Base-by-base conservation (phyloP, 2,888 invertebrate species). In the Merodon equestris region DNA sequence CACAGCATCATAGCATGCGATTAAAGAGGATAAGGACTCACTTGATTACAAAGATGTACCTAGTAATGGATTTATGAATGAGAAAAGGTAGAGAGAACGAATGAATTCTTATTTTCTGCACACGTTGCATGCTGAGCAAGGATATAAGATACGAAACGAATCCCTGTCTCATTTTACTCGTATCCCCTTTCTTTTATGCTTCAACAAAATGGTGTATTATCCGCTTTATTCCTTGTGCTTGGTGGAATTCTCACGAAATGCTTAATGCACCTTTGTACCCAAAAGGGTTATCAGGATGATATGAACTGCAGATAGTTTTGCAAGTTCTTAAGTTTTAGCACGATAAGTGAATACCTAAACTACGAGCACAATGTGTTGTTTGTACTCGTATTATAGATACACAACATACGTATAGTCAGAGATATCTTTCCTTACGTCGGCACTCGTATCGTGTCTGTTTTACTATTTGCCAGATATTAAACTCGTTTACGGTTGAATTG, bases 21-120 rank as follows among this genome's bases (percentile, higher is more conserved):
- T 64, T 79, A 44, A 79, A 74, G 68, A 60, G 74, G 60, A 79
- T 79, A 74, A 68, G 74, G 57, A 73, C 64, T 64, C 74, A 70
- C 68, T 79, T 79, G 74, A 79, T 79, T 79, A 74, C 74, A 56
- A 79, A 68, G 74, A 79, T 79, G 74, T 79, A 79, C 60, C 68
- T 70, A 74, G 68, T 79, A 79, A 79, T 79, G 68, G 79, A 74
- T 79, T 79, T 79, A 74, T 79, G 79, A 79, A 79, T 79, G 68
- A 53, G 45, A 68, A 72, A 44, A 50, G 50, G 63, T 56, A n/a
- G 40, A 50, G 36, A 47, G 54, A 58, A 10, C 34, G 60, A 60
- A 58, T 58, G 40, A 63, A 60, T 63, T 61, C 38, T 50, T 53
- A 18, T 61, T 71, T 60, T 56, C 19, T n/a, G 48, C 44, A 45